Percentiles rank a stretch among this genome's conserved stretches.
These are phyloP conservation scores for Enteromius afrohamiltoni DNA, from an alignment of 2,797 vertebrate species.

Conservation along the genomic window DNA sequence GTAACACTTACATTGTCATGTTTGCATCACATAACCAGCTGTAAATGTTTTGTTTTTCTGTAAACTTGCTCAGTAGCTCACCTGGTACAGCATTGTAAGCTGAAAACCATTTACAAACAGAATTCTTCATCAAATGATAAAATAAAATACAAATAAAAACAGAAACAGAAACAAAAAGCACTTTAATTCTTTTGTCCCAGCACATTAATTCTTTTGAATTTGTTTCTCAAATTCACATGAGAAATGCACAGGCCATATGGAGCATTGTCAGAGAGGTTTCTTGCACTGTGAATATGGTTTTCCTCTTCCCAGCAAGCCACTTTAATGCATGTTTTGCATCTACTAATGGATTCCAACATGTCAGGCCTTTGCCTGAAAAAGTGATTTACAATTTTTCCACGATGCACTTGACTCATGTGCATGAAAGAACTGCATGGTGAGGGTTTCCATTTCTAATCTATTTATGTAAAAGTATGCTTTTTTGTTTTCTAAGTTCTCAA, in stretches of 20 bases:
- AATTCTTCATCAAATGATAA: background rate
- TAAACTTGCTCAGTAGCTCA: background rate
- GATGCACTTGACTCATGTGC: background rate
- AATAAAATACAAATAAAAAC: background rate
- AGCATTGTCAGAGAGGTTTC: constrained; percentile 29
- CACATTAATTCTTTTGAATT: too few relatives aligned
- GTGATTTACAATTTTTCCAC: background rate
- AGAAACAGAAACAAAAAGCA: constrained; percentile 42
- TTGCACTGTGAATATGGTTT: constrained; percentile 42
- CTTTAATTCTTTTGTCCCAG: constrained; percentile 22
- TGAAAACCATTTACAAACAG: background rate
- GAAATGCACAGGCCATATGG: constrained; percentile 58
- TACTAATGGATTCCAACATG: constrained; percentile 23
- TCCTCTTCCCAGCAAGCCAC: background rate
- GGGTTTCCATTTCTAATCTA: background rate
- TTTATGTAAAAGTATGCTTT: background rate
- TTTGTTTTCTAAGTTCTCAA: background rate
- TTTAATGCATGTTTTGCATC: constrained; percentile 46
- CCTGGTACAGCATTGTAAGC: background rate
- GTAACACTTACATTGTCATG: background rate
- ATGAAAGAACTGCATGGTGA: background rate
- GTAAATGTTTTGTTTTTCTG: background rate
- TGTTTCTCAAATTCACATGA: constrained; percentile 41
- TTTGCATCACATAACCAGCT: background rate
- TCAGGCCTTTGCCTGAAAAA: constrained; percentile 9